These are phyloP conservation scores for Agelas oroides DNA, from an alignment of 37 sponge, comb jelly and placozoan species.

Conservation along the genomic window DNA sequence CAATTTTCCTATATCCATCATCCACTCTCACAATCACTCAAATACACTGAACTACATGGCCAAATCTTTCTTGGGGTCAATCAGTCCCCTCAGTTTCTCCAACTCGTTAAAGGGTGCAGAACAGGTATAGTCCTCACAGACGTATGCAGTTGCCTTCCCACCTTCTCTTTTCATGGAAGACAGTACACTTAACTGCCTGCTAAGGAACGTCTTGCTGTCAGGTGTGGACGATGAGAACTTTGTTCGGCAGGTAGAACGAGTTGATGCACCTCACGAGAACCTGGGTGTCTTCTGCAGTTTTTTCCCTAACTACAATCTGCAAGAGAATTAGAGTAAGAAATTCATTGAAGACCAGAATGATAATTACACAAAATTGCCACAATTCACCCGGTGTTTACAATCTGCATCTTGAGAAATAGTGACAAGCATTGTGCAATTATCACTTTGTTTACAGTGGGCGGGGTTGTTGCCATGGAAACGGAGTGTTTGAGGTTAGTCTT, in stretches of 20 bases:
- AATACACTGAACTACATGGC: too few species aligned
- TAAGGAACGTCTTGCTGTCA: constrained; percentile 16
- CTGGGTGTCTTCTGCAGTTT: constrained; percentile 17
- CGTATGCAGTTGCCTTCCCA: constrained; percentile 69
- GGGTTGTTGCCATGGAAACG: too few species aligned
- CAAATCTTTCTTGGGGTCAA: constrained; percentile 15
- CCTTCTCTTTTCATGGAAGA: constrained; percentile 28
- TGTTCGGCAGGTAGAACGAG: constrained; percentile 44
- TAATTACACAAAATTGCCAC: too few species aligned
- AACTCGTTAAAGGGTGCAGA: constrained; percentile 43
- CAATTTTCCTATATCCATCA: too few species aligned
- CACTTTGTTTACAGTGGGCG: too few species aligned
- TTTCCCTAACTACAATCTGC: constrained; percentile 58
- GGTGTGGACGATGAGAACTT: constrained; percentile 56
- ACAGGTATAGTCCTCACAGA: constrained; percentile 72
- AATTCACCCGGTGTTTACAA: too few species aligned
- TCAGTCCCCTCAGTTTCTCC: constrained; percentile 15
- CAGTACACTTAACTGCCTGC: constrained; percentile 26
- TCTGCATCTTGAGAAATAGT: too few species aligned
- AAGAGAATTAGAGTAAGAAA: background rate
- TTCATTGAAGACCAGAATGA: too few species aligned
- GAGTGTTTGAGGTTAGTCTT: too few species aligned
- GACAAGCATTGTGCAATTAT: too few species aligned
- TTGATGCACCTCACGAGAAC: constrained; percentile 49
- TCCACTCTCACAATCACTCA: too few species aligned